Base-by-base conservation (phyloP, 2,797 vertebrate species). In the Threskiornis aethiopicus region DNA sequence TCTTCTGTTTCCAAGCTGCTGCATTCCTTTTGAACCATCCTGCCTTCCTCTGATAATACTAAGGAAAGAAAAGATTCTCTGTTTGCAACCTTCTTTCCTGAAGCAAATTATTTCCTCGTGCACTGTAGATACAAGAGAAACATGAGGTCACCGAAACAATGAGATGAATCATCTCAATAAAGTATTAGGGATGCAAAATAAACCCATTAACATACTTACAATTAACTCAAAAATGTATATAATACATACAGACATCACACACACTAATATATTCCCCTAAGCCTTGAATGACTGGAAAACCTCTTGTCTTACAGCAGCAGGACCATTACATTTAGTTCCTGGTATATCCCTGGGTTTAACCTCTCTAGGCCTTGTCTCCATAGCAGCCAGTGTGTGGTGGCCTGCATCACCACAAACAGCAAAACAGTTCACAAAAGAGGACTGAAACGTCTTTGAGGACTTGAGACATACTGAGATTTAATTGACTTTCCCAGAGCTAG, bases 21-120 rank as follows among this genome's bases (percentile, higher is more conserved):
- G 85, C 93, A 91, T 96, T 96, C 95, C 85, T 96, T 91, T 52
- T 52, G 91, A 92, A 92, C 71, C 77, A 84, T 90, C 66, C 58
- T 72, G 70, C 70, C 47, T 87, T 90, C 96, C 73, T 96, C 85
- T 96, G 91, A 93, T 95, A 95, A 90, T 78, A 76, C 47, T 70
- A 73, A 93, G 75, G 72, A 94, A 91, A 93, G 78, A 95, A 93
- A 90, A 88, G 75, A 69, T 49, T 61, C 47, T 75, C 75, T 94
- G 54, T 95, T 86, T 84, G 52, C 47, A 95, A 44, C 9, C 13
- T 64, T 83, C 86, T 72, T 93, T 72, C 73, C 51, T 9, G 21
- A 87, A 82, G n/a, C 37, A 81, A 92, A 93, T 91, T 47, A 69
- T 72, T 96, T 96, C 92, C 94, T 95, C 47, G 35, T 91, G 89